Percentiles rank a stretch among this genome's conserved stretches.
These are phyloP conservation scores for Chromobotia macracanthus DNA, from an alignment of 2,797 vertebrate species.

Conservation along the genomic window DNA sequence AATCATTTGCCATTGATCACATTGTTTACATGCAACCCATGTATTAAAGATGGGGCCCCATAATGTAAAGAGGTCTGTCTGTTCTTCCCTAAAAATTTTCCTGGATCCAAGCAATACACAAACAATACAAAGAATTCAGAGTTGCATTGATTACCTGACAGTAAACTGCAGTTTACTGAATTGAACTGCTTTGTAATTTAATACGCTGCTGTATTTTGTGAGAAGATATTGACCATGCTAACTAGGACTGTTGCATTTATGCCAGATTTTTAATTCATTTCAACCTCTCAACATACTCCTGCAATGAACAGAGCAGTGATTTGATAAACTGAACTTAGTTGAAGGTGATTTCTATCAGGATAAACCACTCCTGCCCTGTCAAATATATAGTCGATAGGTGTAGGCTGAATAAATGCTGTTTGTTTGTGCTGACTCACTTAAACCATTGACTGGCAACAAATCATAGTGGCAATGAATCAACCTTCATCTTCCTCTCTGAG, in stretches of 20 bases:
- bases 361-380: slow-evolving; percentile 17
- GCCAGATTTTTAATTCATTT: not conserved
- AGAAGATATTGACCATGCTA: not conserved
- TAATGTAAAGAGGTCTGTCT: not conserved
- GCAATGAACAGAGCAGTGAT: slow-evolving; percentile 7
- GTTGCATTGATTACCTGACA: not conserved
- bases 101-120: not conserved
- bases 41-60: not conserved
- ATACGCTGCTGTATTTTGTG: not conserved
- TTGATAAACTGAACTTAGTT: slow-evolving; percentile 15
- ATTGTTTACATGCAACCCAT: not conserved
- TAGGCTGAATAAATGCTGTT: slow-evolving; percentile 29
- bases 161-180: slow-evolving; percentile 9
- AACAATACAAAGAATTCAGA: not conserved
- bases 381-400: not conserved
- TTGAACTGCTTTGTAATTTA: slow-evolving; percentile 6
- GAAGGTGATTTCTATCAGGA: slow-evolving; percentile 30
- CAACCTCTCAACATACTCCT: not conserved
- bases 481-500: slow-evolving; percentile 40
- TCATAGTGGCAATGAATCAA: slow-evolving; percentile 50
- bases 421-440: slow-evolving; percentile 58
- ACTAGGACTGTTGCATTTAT: slow-evolving; percentile 15
- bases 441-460: slow-evolving; percentile 53
- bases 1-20: slow-evolving; percentile 12
- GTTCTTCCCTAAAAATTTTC: not conserved